These are phyloP conservation scores for Cydia strobilella DNA, from an alignment of 1,140 invertebrate genomes.

Conservation along the genomic window DNA sequence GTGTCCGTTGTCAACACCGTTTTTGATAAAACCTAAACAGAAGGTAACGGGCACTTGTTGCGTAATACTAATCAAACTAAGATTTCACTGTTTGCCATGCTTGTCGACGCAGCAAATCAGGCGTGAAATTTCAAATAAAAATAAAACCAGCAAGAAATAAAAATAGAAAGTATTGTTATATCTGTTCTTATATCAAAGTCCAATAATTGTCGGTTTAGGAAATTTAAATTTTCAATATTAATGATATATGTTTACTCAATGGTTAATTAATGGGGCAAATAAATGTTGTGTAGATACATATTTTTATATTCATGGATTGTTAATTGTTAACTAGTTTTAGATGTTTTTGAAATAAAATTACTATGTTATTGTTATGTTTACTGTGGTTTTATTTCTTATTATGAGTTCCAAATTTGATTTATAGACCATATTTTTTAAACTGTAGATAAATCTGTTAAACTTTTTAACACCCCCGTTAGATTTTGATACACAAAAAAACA, in stretches of 20 bases:
- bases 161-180: conserved; percentile 34
- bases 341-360: conserved; percentile 46
- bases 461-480: too few relatives aligned
- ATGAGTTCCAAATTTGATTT: too few relatives aligned
- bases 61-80: conserved; percentile 61
- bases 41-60: conserved; percentile 62
- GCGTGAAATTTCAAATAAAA: conserved; percentile 43
- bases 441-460: too few relatives aligned
- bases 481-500: too few relatives aligned
- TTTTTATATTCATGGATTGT: conserved; percentile 42
- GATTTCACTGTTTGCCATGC: conserved; percentile 59
- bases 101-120: conserved; percentile 41
- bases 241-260: not conserved
- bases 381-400: conserved; percentile 32
- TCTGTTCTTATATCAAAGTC: not conserved
- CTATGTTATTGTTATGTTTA: conserved; percentile 35
- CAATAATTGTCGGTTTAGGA: not conserved
- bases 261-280: not conserved
- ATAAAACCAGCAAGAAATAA: conserved; percentile 45
- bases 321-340: conserved; percentile 77
- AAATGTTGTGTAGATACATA: not conserved
- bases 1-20: conserved; percentile 64
- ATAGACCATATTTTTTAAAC: too few relatives aligned
- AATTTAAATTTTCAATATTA: not conserved
- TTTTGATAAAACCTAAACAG: conserved; percentile 55